Evolutionary conservation across 2,888 invertebrate species (phyloP).

Genomic region (Troides helena): DNA sequence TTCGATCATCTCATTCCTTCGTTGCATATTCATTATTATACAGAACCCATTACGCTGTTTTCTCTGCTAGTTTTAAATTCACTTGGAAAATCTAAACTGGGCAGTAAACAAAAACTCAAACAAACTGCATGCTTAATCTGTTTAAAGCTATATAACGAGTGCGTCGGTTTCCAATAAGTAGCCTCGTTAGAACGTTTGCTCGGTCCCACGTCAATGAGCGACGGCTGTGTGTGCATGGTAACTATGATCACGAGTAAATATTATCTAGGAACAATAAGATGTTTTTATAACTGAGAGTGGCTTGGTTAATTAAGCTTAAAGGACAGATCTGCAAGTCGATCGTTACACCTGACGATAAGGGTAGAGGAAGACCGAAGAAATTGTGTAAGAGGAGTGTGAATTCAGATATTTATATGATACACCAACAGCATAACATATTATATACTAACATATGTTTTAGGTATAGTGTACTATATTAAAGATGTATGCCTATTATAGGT

Average conservation of each 20-base stretch:
- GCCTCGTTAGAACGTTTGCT: slow-evolving; percentile 37
- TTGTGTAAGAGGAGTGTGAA: no score
- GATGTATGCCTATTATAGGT: no score
- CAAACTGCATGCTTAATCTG: slow-evolving; percentile 19
- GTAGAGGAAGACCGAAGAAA: no score
- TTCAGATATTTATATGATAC: no score
- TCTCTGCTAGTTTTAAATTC: neutral
- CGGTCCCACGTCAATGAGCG: slow-evolving; percentile 33
- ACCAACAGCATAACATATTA: no score
- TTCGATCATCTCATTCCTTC: no score
- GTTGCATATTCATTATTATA: neutral
- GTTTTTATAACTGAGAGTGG: neutral
- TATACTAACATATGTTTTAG: no score
- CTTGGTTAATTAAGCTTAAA: no score
- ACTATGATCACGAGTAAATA: slow-evolving; percentile 14
- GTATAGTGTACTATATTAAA: no score
- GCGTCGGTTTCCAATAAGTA: slow-evolving; percentile 33
- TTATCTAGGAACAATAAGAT: neutral
- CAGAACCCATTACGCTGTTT: neutral
- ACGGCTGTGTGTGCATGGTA: slow-evolving; percentile 35
- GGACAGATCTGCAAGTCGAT: no score
- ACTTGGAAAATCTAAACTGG: slow-evolving; percentile 10
- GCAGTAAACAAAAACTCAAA: slow-evolving; percentile 5
- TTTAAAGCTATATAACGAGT: slow-evolving; percentile 16
- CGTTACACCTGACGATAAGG: no score